Evolutionary conservation across 2,797 vertebrate species (phyloP).

Genomic region (Rhynchonycteris naso): DNA sequence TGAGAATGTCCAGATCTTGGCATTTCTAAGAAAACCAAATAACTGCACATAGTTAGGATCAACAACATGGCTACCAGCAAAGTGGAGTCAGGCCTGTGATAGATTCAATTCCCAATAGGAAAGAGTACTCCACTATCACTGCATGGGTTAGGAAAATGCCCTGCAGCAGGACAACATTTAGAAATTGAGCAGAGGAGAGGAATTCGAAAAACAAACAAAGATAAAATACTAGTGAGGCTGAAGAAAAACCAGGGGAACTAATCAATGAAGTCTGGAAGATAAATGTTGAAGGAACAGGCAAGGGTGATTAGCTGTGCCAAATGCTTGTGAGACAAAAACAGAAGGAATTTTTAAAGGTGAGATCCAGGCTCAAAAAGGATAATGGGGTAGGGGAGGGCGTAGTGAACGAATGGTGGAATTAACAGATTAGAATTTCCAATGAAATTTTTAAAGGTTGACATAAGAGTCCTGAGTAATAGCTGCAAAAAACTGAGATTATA

Average conservation of each 20-base stretch:
- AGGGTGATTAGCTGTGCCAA: background rate
- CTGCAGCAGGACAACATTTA: background rate
- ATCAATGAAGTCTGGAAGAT: background rate
- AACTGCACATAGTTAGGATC: background rate
- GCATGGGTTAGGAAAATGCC: background rate
- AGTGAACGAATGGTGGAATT: background rate
- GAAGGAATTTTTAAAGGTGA: background rate
- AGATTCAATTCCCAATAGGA: background rate
- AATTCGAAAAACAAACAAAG: background rate
- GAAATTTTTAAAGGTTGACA: background rate
- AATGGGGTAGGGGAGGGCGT: no score
- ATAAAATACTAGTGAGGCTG: background rate
- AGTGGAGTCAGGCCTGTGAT: background rate
- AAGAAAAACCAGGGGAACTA: background rate
- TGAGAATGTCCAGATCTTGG: background rate
- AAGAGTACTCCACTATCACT: background rate
- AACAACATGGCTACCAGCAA: background rate
- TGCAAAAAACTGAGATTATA: background rate
- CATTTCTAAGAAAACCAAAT: slow-evolving; percentile 36
- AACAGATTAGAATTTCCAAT: background rate
- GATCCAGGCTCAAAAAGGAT: background rate
- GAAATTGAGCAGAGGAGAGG: background rate
- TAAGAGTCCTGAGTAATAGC: background rate
- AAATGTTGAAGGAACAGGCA: background rate
- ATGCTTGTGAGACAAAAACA: background rate